Evolutionary conservation across 2,888 invertebrate genomes (phyloP).

Genomic region (Rhagonycha lutea): DNA sequence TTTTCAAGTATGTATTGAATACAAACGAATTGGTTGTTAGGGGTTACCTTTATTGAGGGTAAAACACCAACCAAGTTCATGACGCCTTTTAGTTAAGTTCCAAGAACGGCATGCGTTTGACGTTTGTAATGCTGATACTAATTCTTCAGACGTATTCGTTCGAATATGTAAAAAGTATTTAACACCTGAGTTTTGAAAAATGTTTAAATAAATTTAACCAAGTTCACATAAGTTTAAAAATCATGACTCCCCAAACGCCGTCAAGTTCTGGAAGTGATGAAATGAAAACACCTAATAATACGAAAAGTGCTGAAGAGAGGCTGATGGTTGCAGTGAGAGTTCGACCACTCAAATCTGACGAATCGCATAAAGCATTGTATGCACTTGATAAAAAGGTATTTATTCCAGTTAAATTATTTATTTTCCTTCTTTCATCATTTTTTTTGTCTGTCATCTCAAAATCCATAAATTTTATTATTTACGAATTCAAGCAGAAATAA

Average conservation of each 20-base stretch:
- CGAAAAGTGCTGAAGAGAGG: constrained; percentile 51
- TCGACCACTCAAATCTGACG: constrained; percentile 78
- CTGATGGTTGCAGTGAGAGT: constrained; percentile 83
- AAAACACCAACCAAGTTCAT: constrained; percentile 17
- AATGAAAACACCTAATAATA: constrained; percentile 37
- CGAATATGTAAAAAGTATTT: neutral
- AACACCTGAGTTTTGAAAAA: neutral
- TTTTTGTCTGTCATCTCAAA: neutral
- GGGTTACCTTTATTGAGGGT: constrained; percentile 24
- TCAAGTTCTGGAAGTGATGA: constrained; percentile 54
- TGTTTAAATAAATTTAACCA: neutral
- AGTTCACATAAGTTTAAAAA: neutral
- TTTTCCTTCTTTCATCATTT: neutral
- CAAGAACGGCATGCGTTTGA: neutral
- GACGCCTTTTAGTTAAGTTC: constrained; percentile 13
- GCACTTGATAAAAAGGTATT: constrained; percentile 79
- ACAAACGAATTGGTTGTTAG: constrained; percentile 27
- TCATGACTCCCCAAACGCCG: constrained; percentile 52
- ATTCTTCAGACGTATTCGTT: neutral
- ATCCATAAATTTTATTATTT: neutral
- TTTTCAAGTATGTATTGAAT: constrained; percentile 10
- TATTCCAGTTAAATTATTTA: neutral
- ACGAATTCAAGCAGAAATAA: neutral
- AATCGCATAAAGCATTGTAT: constrained; percentile 75
- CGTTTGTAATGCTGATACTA: neutral